Percentiles rank a stretch among this genome's conserved stretches.
phyloP scores from a whole-genome alignment of 2,888 invertebrate genomes.

The Magallana nippona region DNA sequence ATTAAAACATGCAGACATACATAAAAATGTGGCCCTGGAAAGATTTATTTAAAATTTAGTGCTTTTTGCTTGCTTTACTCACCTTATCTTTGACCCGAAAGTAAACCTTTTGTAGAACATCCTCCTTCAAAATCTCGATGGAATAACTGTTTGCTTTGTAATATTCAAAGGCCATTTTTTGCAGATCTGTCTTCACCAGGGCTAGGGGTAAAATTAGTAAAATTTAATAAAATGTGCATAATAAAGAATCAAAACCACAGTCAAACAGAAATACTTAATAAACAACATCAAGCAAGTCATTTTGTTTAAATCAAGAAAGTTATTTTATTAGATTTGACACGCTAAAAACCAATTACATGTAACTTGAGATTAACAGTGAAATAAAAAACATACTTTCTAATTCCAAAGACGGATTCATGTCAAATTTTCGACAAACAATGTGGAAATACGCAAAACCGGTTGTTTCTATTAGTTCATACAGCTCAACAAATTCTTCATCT shows the following conservation, averaged over 20 bases:
- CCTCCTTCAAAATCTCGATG: conserved; percentile 74
- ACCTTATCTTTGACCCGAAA: conserved; percentile 75
- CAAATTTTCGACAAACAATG: conserved; percentile 38
- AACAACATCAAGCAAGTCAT: no score
- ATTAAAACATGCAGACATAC: no score
- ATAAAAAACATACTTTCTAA: conserved; percentile 29
- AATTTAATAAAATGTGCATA: not conserved
- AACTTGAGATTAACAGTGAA: not conserved
- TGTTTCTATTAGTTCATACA: conserved; percentile 28
- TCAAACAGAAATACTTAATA: no score
- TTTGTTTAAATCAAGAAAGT: not conserved
- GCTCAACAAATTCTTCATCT: conserved; percentile 21
- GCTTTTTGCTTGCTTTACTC: not conserved
- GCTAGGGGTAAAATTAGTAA: conserved; percentile 47
- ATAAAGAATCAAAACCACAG: no score
- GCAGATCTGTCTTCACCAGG: conserved; percentile 52
- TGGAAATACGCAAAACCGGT: conserved; percentile 41
- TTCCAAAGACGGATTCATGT: conserved; percentile 20
- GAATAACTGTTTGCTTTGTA: conserved; percentile 67
- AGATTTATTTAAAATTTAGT: no score
- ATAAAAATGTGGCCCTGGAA: no score
- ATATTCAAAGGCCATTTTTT: conserved; percentile 64
- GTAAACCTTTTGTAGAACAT: conserved; percentile 73
- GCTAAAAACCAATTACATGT: not conserved
- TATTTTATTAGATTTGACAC: not conserved